Percentiles rank a stretch among this genome's conserved stretches.
phyloP scores from a whole-genome alignment of 2,797 vertebrate genomes.

The Luscinia luscinia region DNA sequence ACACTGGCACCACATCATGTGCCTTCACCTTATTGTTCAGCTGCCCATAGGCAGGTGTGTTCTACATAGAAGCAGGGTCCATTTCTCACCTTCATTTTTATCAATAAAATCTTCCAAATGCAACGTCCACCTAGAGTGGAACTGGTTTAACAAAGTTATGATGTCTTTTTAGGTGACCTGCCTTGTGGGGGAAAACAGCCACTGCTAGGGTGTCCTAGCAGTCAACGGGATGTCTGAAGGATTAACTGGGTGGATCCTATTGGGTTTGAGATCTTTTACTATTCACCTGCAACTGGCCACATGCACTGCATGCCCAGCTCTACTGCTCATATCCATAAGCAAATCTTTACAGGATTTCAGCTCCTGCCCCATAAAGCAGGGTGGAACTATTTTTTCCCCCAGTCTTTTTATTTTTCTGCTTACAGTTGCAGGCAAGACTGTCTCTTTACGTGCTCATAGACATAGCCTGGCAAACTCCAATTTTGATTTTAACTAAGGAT shows the following conservation, averaged over 20 bases:
- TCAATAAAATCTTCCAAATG: neutral
- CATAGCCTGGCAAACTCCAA: neutral
- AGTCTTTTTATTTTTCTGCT: neutral
- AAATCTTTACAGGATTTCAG: neutral
- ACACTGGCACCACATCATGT: neutral
- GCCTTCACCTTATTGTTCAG: neutral
- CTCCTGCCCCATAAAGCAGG: neutral
- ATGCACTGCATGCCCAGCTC: neutral
- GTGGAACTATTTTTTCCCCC: neutral
- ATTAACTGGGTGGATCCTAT: neutral
- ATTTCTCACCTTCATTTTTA: neutral
- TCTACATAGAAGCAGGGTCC: neutral
- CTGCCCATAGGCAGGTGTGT: neutral
- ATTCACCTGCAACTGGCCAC: neutral
- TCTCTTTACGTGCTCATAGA: neutral
- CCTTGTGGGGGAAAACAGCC: rapidly evolving
- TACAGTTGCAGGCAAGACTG: neutral
- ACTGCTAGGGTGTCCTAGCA: neutral
- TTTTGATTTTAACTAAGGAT: conserved; percentile 7
- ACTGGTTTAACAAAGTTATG: neutral
- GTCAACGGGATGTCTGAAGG: neutral
- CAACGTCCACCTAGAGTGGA: neutral
- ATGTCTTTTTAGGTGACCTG: neutral
- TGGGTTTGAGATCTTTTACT: neutral
- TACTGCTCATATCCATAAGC: neutral